Evolutionary conservation across 2,888 invertebrate genomes (phyloP), one percentile per base, ranked within the genome.

Genomic region (Oligia latruncula): DNA sequence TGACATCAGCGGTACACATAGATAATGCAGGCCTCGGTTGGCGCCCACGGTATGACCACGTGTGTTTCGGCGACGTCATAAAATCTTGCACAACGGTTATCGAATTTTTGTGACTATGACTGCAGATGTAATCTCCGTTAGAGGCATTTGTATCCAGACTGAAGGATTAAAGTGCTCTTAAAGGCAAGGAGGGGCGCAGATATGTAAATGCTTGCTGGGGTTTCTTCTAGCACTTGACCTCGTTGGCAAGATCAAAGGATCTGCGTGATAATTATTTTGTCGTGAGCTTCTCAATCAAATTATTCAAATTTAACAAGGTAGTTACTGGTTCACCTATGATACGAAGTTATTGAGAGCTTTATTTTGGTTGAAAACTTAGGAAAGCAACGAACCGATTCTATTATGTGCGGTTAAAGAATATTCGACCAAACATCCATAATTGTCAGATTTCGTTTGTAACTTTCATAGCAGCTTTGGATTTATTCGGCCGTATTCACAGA

Each of bases 221-320:
- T 23, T 66, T 13, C 64, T 71, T 80, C 8, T 64, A 43, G 52
- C 23, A 74, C 66, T 80, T 80, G 85, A 80, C 58, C 17, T 52
- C 58, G 52, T 46, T 29, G 40, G 40, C 65, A 40, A 64, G 62
- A 74, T 85, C 81, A 75, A 75, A 84, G 40, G 84, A 81, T 20
- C 40, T 67, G 66, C 66, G 15, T 49, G 60, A 43, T 67, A 71
- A 40, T 40, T 60, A 79, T 71, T 84, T 71, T 71, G 29, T 46
- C 55, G 46, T 29, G 1, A 66, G 52, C 52, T 46, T 29, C 3
- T 62, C 29, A 67, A 40, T 68, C 46, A 62, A 49, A 49, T 40
- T 55, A 52, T 40, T 62, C 17, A 46, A 29, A 52, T 46, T 23
- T 17, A 17, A 60, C 13, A 52, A 66, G 13, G 15, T 20, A 5